Evolutionary conservation across 2,797 vertebrate genomes (phyloP).

Genomic region (Pelochelys cantorii): DNA sequence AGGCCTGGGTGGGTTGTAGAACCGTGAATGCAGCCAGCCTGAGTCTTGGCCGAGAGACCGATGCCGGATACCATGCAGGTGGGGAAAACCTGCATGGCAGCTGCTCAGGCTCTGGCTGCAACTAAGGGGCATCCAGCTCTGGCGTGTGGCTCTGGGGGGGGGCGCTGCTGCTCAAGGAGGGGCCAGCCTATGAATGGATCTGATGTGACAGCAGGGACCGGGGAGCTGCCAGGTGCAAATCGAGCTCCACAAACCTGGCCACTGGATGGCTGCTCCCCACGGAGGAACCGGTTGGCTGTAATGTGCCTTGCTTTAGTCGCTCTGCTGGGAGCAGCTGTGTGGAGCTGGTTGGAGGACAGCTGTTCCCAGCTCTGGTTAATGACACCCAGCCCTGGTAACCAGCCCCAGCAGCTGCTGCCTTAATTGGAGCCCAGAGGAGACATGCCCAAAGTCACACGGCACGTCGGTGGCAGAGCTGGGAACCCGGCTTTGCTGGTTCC

Average conservation of each 20-base stretch:
- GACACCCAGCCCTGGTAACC: neutral
- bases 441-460: neutral
- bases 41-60: neutral
- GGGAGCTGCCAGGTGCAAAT: neutral
- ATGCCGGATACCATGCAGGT: neutral
- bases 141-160: neutral
- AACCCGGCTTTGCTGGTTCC: neutral
- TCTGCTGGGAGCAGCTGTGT: neutral
- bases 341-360: neutral
- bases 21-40: neutral
- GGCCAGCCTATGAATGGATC: neutral
- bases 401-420: neutral
- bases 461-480: neutral
- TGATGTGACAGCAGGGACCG: neutral
- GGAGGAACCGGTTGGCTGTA: too few relatives aligned
- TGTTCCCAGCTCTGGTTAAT: neutral
- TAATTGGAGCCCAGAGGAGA: neutral
- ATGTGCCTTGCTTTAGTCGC: neutral
- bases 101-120: neutral
- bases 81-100: neutral
- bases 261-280: neutral
- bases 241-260: neutral
- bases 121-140: neutral
- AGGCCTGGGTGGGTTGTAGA: neutral
- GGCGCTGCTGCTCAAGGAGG: rapidly evolving